Evolutionary conservation across 2,113 vertebrate genomes (phyloP).

Genomic region (Centropristis striata): DNA sequence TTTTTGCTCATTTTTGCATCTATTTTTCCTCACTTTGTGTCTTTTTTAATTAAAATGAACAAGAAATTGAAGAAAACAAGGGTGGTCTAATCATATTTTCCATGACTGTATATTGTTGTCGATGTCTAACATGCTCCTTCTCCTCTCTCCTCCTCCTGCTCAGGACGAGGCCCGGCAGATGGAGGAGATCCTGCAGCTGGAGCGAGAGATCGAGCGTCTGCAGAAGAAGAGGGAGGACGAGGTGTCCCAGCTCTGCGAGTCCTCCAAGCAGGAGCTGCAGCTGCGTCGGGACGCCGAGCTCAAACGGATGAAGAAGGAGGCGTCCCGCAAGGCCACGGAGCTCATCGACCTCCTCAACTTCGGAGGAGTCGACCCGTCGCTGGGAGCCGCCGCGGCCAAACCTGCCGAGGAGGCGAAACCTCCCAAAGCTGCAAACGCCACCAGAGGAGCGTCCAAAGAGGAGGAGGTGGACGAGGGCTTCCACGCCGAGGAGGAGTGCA

Average conservation of each 20-base stretch:
- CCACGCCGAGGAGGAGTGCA: conserved; percentile 89
- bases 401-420: conserved; percentile 59
- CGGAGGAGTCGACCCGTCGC: conserved; percentile 82
- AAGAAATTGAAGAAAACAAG: no score
- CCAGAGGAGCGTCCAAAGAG: conserved; percentile 80
- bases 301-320: conserved; percentile 91
- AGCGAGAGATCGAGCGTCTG: conserved; percentile 92
- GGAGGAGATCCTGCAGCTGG: conserved; percentile 93
- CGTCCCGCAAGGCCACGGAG: conserved; percentile 91
- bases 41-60: no score
- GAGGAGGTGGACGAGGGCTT: conserved; percentile 92
- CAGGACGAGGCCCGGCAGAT: conserved; percentile 90
- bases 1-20: no score
- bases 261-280: conserved; percentile 89
- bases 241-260: conserved; percentile 89
- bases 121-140: no score
- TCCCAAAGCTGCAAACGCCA: conserved; percentile 74
- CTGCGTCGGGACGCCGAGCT: conserved; percentile 90
- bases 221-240: conserved; percentile 91
- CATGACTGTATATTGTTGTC: no score
- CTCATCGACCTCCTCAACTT: conserved; percentile 92
- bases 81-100: no score
- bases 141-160: neutral
- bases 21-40: no score
- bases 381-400: conserved; percentile 42